A percentile compares a stretch with the other conserved stretches of the same genome.
phyloP scores from a whole-genome alignment of 1,140 invertebrate species.

The Fopius arisanus region DNA sequence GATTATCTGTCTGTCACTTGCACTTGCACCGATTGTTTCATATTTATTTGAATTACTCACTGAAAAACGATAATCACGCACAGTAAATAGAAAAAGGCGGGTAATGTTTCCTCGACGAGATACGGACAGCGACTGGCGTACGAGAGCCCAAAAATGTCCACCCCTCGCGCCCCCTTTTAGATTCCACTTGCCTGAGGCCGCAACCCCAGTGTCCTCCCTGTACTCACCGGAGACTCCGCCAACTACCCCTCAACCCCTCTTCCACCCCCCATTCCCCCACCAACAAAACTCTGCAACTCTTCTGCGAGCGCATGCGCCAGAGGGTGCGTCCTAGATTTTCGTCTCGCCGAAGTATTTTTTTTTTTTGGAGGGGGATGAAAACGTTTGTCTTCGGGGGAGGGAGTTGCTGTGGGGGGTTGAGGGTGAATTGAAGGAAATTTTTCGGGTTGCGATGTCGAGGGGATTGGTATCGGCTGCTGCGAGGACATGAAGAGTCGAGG shows the following conservation, averaged over 20 bases:
- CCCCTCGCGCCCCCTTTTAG: constrained; percentile 39
- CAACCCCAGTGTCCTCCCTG: not conserved
- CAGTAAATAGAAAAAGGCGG: not conserved
- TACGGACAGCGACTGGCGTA: constrained; percentile 47
- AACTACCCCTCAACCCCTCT: not conserved
- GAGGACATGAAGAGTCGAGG: too few relatives aligned
- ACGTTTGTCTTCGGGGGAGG: constrained; percentile 46
- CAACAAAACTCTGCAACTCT: constrained; percentile 13
- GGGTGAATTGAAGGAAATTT: too few relatives aligned
- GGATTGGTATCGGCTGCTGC: too few relatives aligned
- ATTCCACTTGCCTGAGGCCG: constrained; percentile 16
- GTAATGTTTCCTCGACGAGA: constrained; percentile 39
- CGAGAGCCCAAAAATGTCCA: constrained; percentile 41
- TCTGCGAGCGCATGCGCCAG: constrained; percentile 35
- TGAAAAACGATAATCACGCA: not conserved
- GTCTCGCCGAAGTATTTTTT: constrained; percentile 50
- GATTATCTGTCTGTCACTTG: too few relatives aligned
- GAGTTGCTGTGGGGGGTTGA: too few relatives aligned
- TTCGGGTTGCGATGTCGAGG: too few relatives aligned
- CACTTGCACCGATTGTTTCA: too few relatives aligned
- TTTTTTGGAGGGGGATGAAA: constrained; percentile 55
- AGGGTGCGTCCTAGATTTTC: constrained; percentile 42
- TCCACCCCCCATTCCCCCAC: not conserved
- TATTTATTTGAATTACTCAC: not conserved
- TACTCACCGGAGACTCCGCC: not conserved